phyloP scores from a whole-genome alignment of 2,797 vertebrate species.

The Poliocrania exsul region DNA sequence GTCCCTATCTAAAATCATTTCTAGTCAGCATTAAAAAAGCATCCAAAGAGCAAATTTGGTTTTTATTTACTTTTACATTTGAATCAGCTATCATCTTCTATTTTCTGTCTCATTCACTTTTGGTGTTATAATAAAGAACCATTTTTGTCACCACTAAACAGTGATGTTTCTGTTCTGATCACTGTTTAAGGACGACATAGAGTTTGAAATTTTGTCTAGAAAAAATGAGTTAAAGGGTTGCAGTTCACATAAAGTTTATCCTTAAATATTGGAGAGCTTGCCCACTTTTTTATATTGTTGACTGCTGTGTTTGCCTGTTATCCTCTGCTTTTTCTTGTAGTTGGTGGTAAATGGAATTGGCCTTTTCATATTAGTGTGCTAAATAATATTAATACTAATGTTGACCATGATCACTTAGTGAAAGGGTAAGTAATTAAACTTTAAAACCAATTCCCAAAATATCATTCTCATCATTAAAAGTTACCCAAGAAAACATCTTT shows the following conservation, averaged over 20 bases:
- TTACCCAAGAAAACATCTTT: neutral
- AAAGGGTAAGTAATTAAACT: neutral
- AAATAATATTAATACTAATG: neutral
- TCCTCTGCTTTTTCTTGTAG: neutral
- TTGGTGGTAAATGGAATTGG: neutral
- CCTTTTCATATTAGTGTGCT: neutral
- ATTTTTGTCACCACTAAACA: neutral
- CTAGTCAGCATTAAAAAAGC: neutral
- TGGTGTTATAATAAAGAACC: neutral
- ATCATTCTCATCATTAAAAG: neutral
- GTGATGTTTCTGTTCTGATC: neutral
- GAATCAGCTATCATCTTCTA: accelerated
- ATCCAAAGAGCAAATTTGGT: neutral
- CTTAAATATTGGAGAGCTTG: neutral
- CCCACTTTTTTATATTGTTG: neutral
- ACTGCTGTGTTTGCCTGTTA: neutral
- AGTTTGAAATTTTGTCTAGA: neutral
- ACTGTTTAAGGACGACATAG: neutral
- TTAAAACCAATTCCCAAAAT: neutral
- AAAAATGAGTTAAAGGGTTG: neutral
- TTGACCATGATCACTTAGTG: neutral
- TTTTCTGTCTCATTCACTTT: neutral
- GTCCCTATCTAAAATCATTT: neutral
- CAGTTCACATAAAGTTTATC: neutral
- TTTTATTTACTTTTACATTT: neutral